phyloP scores from a whole-genome alignment of 2,797 vertebrate genomes.

The Morelia viridis region DNA sequence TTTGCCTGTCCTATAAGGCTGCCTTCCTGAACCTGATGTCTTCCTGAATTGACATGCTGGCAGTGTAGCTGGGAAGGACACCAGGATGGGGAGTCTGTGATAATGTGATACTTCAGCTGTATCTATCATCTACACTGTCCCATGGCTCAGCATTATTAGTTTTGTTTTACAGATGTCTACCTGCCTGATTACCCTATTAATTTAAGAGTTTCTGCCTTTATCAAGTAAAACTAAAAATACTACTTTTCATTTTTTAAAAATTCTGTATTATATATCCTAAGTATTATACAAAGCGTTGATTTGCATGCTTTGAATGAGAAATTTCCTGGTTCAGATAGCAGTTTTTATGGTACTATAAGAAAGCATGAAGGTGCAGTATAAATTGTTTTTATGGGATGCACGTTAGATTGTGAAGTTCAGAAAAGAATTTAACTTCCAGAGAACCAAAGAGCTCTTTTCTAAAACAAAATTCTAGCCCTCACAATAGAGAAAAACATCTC shows the following conservation, averaged over 20 bases:
- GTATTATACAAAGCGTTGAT: background rate
- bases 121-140: background rate
- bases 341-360: background rate
- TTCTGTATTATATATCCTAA: background rate
- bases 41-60: too few species aligned
- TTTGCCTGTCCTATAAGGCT: conserved; percentile 3
- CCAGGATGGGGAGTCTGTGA: too few species aligned
- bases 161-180: too few species aligned
- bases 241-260: background rate
- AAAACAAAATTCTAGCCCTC: background rate
- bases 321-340: too few species aligned
- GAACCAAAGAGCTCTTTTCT: background rate
- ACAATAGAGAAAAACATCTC: background rate
- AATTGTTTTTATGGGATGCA: background rate
- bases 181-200: background rate
- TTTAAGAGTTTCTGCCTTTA: background rate
- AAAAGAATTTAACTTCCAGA: background rate
- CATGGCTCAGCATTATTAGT: background rate
- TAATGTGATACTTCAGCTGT: too few species aligned
- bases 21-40: too few species aligned
- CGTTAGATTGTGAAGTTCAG: background rate
- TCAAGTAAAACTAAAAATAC: background rate
- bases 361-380: background rate
- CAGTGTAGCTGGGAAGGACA: too few species aligned
- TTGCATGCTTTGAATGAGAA: background rate